A percentile compares a stretch with the other conserved stretches of the same genome.
Conservation (phyloP, 1,140 invertebrate genomes). For the Onthophagus taurus region DNA sequence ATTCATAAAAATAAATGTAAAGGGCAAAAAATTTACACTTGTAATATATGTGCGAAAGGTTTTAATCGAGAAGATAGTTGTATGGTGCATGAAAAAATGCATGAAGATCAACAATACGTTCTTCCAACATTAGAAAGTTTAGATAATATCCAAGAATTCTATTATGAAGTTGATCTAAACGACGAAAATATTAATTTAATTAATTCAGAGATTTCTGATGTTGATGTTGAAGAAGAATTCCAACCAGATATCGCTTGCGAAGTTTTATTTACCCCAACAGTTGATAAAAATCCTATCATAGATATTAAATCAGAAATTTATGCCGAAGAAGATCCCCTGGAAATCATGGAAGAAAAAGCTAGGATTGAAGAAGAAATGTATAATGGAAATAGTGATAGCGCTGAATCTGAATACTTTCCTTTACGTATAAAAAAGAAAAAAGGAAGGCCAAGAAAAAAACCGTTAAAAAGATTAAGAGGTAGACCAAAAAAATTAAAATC, state of each 20-base stretch:
- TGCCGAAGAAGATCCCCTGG: slow-evolving; percentile 12
- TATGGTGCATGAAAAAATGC: slow-evolving; percentile 30
- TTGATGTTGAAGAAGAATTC: slow-evolving; percentile 17
- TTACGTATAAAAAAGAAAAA: slow-evolving; percentile 14
- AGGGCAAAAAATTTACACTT: slow-evolving; percentile 37
- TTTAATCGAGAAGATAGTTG: slow-evolving; percentile 33
- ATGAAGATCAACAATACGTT: slow-evolving; percentile 25
- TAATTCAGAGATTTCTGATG: slow-evolving; percentile 13
- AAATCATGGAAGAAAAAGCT: slow-evolving; percentile 10
- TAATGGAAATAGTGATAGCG: slow-evolving; percentile 17
- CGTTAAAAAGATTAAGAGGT: slow-evolving; percentile 11
- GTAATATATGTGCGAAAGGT: slow-evolving; percentile 41
- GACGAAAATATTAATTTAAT: slow-evolving; percentile 22
- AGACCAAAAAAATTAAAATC: slow-evolving; percentile 17
- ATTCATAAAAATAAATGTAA: slow-evolving; percentile 37
- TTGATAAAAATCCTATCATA: neutral
- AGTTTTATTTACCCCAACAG: too few relatives aligned
- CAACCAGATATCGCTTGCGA: too few relatives aligned
- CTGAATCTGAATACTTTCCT: slow-evolving; percentile 22
- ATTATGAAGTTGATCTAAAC: slow-evolving; percentile 31
- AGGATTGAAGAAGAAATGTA: slow-evolving; percentile 10
- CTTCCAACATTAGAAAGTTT: slow-evolving; percentile 33
- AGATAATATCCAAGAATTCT: slow-evolving; percentile 34
- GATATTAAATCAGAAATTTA: slow-evolving; percentile 11
- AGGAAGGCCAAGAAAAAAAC: slow-evolving; percentile 24